A percentile compares a stretch with the other conserved stretches of the same genome.
phyloP scores from a whole-genome alignment of 2,888 invertebrate genomes.

The Patella pellucida region DNA sequence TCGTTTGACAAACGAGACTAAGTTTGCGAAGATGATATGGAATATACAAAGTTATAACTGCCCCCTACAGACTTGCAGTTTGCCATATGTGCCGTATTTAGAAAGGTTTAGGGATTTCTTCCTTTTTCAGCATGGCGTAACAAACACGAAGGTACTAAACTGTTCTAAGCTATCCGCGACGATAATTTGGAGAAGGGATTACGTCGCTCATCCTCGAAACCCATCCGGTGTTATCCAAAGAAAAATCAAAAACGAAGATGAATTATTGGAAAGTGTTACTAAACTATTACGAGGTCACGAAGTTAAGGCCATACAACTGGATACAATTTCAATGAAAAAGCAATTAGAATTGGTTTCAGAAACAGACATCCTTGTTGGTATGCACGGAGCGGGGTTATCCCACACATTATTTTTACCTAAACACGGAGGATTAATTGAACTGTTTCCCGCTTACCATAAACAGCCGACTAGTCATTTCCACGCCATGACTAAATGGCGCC shows the following conservation, averaged over 20 bases:
- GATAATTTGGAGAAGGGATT: slow-evolving; percentile 68
- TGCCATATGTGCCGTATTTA: slow-evolving; percentile 50
- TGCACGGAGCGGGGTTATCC: too few relatives aligned
- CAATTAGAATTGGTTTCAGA: too few relatives aligned
- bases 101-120: slow-evolving; percentile 65
- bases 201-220: slow-evolving; percentile 69
- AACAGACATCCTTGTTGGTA: too few relatives aligned
- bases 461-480: not conserved
- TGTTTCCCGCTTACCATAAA: too few relatives aligned
- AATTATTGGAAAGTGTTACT: slow-evolving; percentile 51
- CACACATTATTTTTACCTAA: too few relatives aligned
- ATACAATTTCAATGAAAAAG: too few relatives aligned
- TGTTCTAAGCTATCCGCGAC: slow-evolving; percentile 57
- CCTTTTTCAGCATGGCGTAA: slow-evolving; percentile 44
- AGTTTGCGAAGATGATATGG: slow-evolving; percentile 58
- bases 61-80: slow-evolving; percentile 52
- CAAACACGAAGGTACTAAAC: slow-evolving; percentile 35
- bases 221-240: slow-evolving; percentile 61
- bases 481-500: too few relatives aligned
- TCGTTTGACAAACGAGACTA: slow-evolving; percentile 40
- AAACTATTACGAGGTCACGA: slow-evolving; percentile 40
- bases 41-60: slow-evolving; percentile 63
- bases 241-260: slow-evolving; percentile 67
- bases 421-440: too few relatives aligned
- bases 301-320: not conserved